Evolutionary conservation across 37 sponge, comb jelly and placozoan species (phyloP), one percentile per base, ranked within the genome.

Genomic region (Agelas oroides): DNA sequence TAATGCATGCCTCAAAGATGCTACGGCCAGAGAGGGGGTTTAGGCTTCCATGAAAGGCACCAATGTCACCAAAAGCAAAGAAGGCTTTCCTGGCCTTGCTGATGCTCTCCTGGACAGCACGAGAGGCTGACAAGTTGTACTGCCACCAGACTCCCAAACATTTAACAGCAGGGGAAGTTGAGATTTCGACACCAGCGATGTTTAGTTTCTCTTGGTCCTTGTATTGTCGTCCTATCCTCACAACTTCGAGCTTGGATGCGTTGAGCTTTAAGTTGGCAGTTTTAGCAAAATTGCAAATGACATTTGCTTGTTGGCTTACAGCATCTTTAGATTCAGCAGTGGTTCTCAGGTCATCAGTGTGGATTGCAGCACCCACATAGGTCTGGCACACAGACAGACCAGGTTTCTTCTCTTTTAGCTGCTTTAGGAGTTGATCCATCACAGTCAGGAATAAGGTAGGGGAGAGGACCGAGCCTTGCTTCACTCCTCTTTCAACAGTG

Each of bases 51-150:
- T n/a, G n/a, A n/a, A n/a, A n/a, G n/a, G n/a, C n/a, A n/a, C n/a
- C n/a, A n/a, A n/a, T n/a, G n/a, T n/a, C n/a, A n/a, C 53, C 74
- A 19, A 73, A 13, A 5, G 41, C 53, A 34, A 73, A 73, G 28
- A 73, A 73, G 74, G 74, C 53, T 73, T n/a, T 73, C 11, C 74
- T 73, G 37, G 74, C 74, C 30, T 73, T 73, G 28, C 74, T 73
- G 53, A 73, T 73, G 28, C 38, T 73, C 11, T 73, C 74, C 24
- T 73, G 74, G 8, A 73, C 74, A 54, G 74, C 74, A 28, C 53
- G 53, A 23, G 56, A 73, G 24, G 74, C 74, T 39, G 74, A 73
- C 5, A 73, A 33, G 39, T 70, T 70, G 5, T 46, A 13, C 34
- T 31, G 74, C 74, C 74, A 73, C 74, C 56, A 73, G 3, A 73